Evolutionary conservation across 2,113 vertebrate genomes (phyloP), one percentile per base, ranked within the genome.

Genomic region (Monopterus albus): DNA sequence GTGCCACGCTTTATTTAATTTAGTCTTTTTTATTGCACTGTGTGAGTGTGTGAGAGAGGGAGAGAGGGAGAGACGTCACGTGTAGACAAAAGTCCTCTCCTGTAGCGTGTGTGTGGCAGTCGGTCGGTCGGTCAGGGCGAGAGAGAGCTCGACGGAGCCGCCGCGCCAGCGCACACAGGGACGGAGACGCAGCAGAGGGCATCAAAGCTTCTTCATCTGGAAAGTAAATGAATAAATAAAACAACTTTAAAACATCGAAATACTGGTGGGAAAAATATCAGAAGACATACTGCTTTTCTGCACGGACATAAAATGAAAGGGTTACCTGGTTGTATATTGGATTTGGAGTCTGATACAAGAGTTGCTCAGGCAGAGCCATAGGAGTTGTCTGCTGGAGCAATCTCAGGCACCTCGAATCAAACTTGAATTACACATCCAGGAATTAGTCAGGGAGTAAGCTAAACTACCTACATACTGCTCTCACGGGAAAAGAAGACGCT

Each of bases 261-360:
- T 13, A 25, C 18, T 15, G 9, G 17, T 18, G 20, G 39, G 21
- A 9, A 21, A 15, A 50, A 33, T 56, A 9, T 43, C 47, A 1
- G 26, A 53, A 45, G 43, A 43, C 10, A 3, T 51, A 29, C 13
- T 39, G 25, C 52, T 62, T 61, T 60, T 59, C 45, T 69, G 17
- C 42, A 35, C 73, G 88, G 92, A 89, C 84, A 71, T 85, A 93
- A 74, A 88, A 94, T 94, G 92, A 90, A 83, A 79, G 79, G 76
- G 51, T 76, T 78, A 81, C 76, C 81, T 84, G 81, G 29, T 38
- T 71, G 55, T 71, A 38, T 67, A 47, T 67, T 85, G 79, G 79
- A 88, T 81, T 69, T 66, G 60, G 75, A 85, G 57, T 89, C 68
- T 89, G 85, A 90, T 75, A 78, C 63, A 12, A 63, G 57, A 68